Base-by-base conservation (phyloP, 2,888 invertebrate genomes). In the Meloe dianella region DNA sequence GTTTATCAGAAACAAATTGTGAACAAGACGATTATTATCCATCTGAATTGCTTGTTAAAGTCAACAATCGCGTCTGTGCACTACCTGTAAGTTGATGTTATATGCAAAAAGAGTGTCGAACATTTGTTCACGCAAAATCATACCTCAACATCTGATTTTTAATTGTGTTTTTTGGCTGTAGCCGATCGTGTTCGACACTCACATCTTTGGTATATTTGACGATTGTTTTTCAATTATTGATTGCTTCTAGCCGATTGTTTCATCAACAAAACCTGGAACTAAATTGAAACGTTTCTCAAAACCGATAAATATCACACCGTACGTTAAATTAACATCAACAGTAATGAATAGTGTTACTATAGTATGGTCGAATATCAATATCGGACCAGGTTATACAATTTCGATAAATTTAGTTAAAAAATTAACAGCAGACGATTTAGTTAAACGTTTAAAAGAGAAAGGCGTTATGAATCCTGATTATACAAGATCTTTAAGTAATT, bases 1-100 rank as follows among this genome's bases (percentile, higher is more conserved):
- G 47, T 20, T 47, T 47, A 47, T 47, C 47, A 10, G 47, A 47
- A 10, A 47, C 47, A 10, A 47, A 47, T 47, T 47, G 47, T 20
- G 47, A 47, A 47, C 47, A 47, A 47, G 47, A 47, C 12, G 47
- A 47, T 20, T 47, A 47, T 47, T 47, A 47, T 47, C 47, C 47
- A 20, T 20, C 47, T 2, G 47, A 47, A 47, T 47, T 47, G 20
- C 0, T 20, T 10, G 47, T 47, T 9, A 47, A 47, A 47, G 47
- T 47, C 20, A 47, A 47, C 4, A 20, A 47, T 12, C 20, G 47
- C 1, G 20, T 47, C 10, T 47, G 47, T 10, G 20, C 47, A 20
- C n/a, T 47, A 47, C 47, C 47, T 8, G 47, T 47, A 47, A 47
- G 10, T 47, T 20, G 2, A 12, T 12, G 1, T 4, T 12, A 1